A percentile compares a stretch with the other conserved stretches of the same genome.
These are phyloP conservation scores for Alosa sapidissima DNA, from an alignment of 2,797 vertebrate genomes.

Conservation along the genomic window DNA sequence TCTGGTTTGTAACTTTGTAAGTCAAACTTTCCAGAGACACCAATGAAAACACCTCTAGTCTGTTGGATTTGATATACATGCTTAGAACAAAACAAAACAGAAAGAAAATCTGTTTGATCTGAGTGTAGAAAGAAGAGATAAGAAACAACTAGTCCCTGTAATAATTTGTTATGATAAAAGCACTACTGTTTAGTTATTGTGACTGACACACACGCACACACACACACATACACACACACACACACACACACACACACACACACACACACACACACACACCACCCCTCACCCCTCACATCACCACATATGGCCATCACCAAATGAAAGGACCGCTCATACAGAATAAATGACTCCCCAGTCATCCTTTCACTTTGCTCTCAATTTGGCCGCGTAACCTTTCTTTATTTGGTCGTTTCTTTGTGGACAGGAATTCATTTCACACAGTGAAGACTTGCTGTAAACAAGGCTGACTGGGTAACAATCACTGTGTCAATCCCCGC, in stretches of 20 bases:
- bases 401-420: slow-evolving; percentile 54
- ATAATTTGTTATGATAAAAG: not conserved
- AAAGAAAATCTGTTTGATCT: not conserved
- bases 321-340: not conserved
- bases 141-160: not conserved
- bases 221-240: not conserved
- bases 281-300: slow-evolving; percentile 24
- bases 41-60: not conserved
- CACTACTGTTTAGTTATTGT: not conserved
- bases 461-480: slow-evolving; percentile 67
- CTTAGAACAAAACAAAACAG: not conserved
- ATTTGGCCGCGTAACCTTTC: slow-evolving; percentile 51
- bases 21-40: not conserved
- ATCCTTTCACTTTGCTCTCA: slow-evolving; percentile 36
- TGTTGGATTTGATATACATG: not conserved
- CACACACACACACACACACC: slow-evolving; percentile 29
- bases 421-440: slow-evolving; percentile 59
- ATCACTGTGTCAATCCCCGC: slow-evolving; percentile 71
- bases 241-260: not conserved
- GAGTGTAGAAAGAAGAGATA: too few species aligned
- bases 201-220: not conserved
- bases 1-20: not conserved
- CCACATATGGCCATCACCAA: not conserved
- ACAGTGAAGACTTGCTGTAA: slow-evolving; percentile 61
- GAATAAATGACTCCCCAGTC: slow-evolving; percentile 19